Conservation (phyloP, 2,888 invertebrate genomes). For the Steinernema carpocapsae region DNA sequence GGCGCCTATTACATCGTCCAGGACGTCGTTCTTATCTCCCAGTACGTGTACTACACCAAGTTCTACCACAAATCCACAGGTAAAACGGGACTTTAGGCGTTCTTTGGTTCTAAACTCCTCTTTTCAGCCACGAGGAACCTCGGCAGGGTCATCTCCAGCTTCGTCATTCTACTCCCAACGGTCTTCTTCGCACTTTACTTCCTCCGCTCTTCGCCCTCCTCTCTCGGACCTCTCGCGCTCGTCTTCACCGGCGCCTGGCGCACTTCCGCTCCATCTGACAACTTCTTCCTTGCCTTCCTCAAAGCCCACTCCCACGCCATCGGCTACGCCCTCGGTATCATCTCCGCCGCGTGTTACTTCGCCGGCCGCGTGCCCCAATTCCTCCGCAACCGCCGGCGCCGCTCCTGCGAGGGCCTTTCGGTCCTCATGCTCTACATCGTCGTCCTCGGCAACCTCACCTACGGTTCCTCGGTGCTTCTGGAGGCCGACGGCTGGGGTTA, state of each 20-base stretch:
- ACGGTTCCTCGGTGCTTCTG: slow-evolving; percentile 69
- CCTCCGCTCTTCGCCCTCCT: too few species aligned
- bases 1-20: not conserved
- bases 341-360: slow-evolving; percentile 68
- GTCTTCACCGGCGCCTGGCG: not conserved
- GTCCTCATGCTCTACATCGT: slow-evolving; percentile 68
- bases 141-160: not conserved
- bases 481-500: too few species aligned
- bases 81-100: not conserved
- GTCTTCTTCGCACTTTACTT: not conserved
- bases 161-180: not conserved
- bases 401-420: slow-evolving; percentile 68
- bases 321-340: slow-evolving; percentile 68
- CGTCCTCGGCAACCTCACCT: slow-evolving; percentile 67
- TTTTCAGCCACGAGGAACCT: not conserved
- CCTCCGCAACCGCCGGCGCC: slow-evolving; percentile 61
- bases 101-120: not conserved
- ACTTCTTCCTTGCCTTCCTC: slow-evolving; percentile 5
- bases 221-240: not conserved
- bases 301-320: slow-evolving; percentile 36
- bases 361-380: slow-evolving; percentile 68
- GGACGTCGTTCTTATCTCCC: not conserved
- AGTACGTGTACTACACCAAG: not conserved
- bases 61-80: not conserved
- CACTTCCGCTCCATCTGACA: not conserved